Base-by-base conservation (phyloP, 2,797 vertebrate species). In the Scleropages formosus region DNA sequence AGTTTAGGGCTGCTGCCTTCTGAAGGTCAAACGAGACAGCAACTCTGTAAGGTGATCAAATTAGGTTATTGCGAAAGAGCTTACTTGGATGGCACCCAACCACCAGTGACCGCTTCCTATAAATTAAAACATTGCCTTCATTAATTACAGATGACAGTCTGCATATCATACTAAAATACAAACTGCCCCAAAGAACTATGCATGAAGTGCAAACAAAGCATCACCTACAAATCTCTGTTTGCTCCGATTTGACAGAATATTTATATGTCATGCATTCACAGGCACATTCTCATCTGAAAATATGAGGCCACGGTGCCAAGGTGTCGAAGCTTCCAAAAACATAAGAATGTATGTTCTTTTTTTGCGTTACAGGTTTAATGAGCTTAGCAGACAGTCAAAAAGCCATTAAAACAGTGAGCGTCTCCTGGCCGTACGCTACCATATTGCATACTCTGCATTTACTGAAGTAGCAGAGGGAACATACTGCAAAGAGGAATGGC, bases 21-120 rank as follows among this genome's bases (percentile, higher is more conserved):
- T 70, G 75, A 76, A 76, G 75, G 75, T 70, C 75, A 70, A 31
- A 69, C 18, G 15, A 65, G 53, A 59, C 51, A 46, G n/a, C n/a
- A 22, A 51, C 26, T 22, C 31, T 60, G 56, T 31, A 75, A 27
- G 0, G 16, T 16, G 7, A 31, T 47, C n/a, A 46, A 10, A 68
- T 18, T 9, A 27, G 47, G 44, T 47, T 51, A n/a, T 47, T 68
- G n/a, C 22, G 49, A 68, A 12, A 20, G 66, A 47, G 12, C 47
- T 22, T 39, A 39, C 31, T 39, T 39, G 31, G 6, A 39, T 39
- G 31, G 31, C 31, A 39, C 31, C 2, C 31, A 39, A 31, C 2
- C 31, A 39, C 6, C 31, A 39, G 6, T 39, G 31, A 6, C 6
- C 31, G 2, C 2, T n/a, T 39, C 6, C 56, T 12, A 12, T 56